Conservation (phyloP, 1,140 invertebrate genomes). For the Temnothorax curvispinosus region DNA sequence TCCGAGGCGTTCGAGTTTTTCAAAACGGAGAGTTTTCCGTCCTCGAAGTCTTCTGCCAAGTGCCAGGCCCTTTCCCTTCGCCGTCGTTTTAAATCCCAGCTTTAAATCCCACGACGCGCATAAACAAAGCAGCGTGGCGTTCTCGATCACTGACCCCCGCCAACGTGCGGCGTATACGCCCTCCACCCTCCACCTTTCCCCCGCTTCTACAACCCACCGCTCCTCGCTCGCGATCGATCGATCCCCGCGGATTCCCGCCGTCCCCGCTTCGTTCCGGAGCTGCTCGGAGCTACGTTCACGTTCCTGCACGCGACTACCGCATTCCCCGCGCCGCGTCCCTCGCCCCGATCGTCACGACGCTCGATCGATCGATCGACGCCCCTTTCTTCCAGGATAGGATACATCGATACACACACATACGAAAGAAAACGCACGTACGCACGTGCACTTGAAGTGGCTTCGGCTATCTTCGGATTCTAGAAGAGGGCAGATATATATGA, state of each 20-base stretch:
- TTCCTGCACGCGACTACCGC: not conserved
- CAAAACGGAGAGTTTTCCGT: not conserved
- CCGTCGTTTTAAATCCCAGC: not conserved
- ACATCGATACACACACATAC: too few species aligned
- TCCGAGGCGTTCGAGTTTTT: not conserved
- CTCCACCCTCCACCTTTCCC: too few species aligned
- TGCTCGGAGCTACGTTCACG: not conserved
- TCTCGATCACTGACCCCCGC: conserved; percentile 31
- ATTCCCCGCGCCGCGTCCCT: not conserved
- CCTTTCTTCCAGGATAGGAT: too few species aligned
- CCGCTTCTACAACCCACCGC: not conserved
- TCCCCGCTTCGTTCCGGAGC: not conserved
- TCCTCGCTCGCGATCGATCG: conserved; percentile 22
- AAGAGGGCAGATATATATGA: too few species aligned
- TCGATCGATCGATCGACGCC: conserved; percentile 21
- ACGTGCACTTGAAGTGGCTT: too few species aligned
- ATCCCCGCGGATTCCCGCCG: not conserved
- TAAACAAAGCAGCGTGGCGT: conserved; percentile 26
- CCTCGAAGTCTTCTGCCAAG: too few species aligned
- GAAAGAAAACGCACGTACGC: too few species aligned
- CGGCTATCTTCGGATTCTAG: too few species aligned
- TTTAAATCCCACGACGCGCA: not conserved
- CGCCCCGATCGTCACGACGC: not conserved
- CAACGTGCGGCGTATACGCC: not conserved
- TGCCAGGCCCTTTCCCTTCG: not conserved